Evolutionary conservation across 1,140 invertebrate genomes (phyloP).

Genomic region (Bombyx mori): ASM3026992v2 NC_085118.1:6566501-6567000

Average conservation of each 20-base stretch:
- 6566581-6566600: too few relatives aligned
- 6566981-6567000: constrained; percentile 32
- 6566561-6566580: too few relatives aligned
- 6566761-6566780: too few relatives aligned
- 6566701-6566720: too few relatives aligned
- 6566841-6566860: constrained; percentile 10
- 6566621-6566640: too few relatives aligned
- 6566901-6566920: constrained; percentile 63
- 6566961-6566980: constrained; percentile 58
- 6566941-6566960: constrained; percentile 52
- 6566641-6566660: too few relatives aligned
- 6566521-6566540: constrained; percentile 42
- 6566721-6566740: too few relatives aligned
- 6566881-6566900: constrained; percentile 64
- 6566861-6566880: constrained; percentile 40
- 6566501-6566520: constrained; percentile 55
- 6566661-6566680: too few relatives aligned
- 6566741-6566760: too few relatives aligned
- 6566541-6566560: constrained; percentile 32
- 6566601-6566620: too few relatives aligned
- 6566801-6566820: background rate
- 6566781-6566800: too few relatives aligned
- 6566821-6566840: constrained; percentile 10
- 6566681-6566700: too few relatives aligned
- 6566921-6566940: constrained; percentile 47